A percentile compares a stretch with the other conserved stretches of the same genome.
Conservation (phyloP, 2,113 vertebrate genomes). For the Melierax canorus region DNA sequence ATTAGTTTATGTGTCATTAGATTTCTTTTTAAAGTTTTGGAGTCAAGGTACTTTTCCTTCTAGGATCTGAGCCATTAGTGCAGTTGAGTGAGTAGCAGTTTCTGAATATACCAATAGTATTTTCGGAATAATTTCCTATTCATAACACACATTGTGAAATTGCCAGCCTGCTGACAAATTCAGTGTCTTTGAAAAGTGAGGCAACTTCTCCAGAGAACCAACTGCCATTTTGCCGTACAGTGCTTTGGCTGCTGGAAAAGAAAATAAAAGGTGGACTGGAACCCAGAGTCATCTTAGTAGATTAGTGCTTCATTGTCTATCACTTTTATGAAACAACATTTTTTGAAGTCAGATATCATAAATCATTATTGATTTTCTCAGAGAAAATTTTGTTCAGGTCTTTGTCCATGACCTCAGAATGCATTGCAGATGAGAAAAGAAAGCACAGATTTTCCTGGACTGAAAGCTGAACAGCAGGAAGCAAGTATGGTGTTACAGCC, state of each 20-base stretch:
- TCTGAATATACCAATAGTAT: conserved; percentile 18
- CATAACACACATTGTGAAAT: not conserved
- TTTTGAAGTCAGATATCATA: conserved; percentile 40
- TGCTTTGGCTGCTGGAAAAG: not conserved
- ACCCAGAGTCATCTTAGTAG: not conserved
- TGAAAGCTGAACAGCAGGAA: not conserved
- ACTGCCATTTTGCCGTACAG: not conserved
- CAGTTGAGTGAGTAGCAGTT: not conserved
- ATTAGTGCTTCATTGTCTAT: conserved; percentile 30
- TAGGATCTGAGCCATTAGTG: not conserved
- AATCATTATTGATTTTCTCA: conserved; percentile 55
- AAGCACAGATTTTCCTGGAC: not conserved
- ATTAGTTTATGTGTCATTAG: not conserved
- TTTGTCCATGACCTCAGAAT: conserved; percentile 19
- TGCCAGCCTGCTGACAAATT: not conserved
- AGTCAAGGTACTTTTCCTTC: not conserved
- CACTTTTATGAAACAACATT: conserved; percentile 39
- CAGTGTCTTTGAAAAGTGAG: not conserved
- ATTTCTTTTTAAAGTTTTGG: not conserved
- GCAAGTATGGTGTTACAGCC: not conserved
- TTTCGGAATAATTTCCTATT: conserved; percentile 15
- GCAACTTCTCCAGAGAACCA: not conserved
- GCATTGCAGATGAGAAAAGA: conserved; percentile 20
- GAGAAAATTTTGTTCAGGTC: conserved; percentile 2
- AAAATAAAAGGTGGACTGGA: conserved; percentile 6